Evolutionary conservation across 2,888 invertebrate genomes (phyloP), one percentile per base, ranked within the genome.

Genomic region (Pseudococcus jackbeardsleyi): DNA sequence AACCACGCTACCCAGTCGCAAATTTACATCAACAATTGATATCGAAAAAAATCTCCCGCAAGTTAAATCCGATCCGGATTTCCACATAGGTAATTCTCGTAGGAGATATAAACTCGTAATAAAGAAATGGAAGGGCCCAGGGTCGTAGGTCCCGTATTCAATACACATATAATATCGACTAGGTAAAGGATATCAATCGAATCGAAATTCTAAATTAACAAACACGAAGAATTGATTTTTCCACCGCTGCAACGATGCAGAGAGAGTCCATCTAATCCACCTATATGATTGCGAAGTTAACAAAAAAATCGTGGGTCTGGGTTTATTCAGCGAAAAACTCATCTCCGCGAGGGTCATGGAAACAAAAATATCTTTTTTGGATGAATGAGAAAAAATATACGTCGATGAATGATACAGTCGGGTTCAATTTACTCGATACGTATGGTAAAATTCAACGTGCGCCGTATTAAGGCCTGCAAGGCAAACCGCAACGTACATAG

Each of bases 211-310:
- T 64, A 72, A 72, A 72, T 72, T 72, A 72, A 33, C 33, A 33
- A 72, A 72, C 72, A 72, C 33, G 72, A 72, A 72, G 72, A 72
- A 72, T 72, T 72, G 72, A 72, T 72, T 72, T 72, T 33, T 72
- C 33, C 72, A 33, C 72, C 19, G 39, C 3, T 64, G 19, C 19
- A 64, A 64, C 64, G 22, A 11, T 64, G 19, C 3, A 64, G 22
- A 22, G 22, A 22, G 22, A 72, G 72, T 7, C 19, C 12, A 64
- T 64, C 22, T 33, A 72, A 72, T 72, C 72, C 33, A 8, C 9
- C 15, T 64, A 64, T 64, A 68, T 26, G 11, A 64, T 64, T 64
- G 64, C 19, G 22, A 64, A 72, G 72, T 72, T 22, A 72, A 72
- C 72, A 72, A 72, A 72, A 39, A 33, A 72, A 22, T 64, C 22